A percentile compares a stretch with the other conserved stretches of the same genome.
These are phyloP conservation scores for Ellobius talpinus DNA, from an alignment of 2,113 vertebrate genomes.

Conservation along the genomic window DNA sequence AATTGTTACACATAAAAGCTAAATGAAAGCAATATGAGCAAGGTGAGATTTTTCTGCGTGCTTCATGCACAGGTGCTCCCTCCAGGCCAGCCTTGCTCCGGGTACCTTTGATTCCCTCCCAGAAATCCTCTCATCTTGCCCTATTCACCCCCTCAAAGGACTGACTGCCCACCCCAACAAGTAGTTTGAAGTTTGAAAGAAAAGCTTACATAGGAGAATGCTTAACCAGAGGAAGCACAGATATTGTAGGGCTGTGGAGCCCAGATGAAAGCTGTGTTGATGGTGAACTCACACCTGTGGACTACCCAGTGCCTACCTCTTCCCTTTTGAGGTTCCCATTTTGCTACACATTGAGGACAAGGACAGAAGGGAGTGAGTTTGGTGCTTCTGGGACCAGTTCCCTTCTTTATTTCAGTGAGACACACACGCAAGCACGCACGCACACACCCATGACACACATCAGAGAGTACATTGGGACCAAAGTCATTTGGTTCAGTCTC, in stretches of 20 bases:
- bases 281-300: accelerated
- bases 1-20: not conserved
- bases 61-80: not conserved
- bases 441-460: not conserved
- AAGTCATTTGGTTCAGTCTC: slow-evolving; percentile 36
- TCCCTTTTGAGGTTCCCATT: no score
- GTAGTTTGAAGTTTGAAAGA: not conserved
- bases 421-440: not conserved
- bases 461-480: slow-evolving; percentile 48
- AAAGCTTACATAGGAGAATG: not conserved
- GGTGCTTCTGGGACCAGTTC: slow-evolving; percentile 40
- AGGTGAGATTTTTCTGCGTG: not conserved
- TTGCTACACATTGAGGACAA: not conserved
- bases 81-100: not conserved
- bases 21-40: not conserved
- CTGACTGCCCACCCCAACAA: not conserved
- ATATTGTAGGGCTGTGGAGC: not conserved
- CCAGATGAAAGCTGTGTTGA: accelerated
- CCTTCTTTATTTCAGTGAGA: slow-evolving; percentile 68
- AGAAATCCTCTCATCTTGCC: not conserved
- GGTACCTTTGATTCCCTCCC: not conserved
- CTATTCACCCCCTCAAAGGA: not conserved
- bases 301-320: not conserved
- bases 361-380: not conserved
- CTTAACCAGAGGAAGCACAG: not conserved